Evolutionary conservation across 2,888 invertebrate genomes (phyloP).

Genomic region (Eueremaeus valkanovi): DNA sequence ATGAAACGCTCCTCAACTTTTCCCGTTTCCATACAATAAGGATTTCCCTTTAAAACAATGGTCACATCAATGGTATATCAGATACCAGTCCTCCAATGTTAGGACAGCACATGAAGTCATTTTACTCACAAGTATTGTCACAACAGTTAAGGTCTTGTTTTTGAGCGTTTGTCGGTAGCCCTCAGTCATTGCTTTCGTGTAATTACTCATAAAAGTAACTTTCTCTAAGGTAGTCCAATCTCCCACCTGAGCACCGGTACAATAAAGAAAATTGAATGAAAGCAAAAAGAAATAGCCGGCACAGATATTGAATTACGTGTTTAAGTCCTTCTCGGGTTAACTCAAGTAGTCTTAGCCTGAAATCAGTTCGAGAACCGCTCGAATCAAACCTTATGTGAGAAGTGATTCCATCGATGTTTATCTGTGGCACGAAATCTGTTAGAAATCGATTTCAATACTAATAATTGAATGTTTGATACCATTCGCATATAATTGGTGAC

Average conservation of each 20-base stretch:
- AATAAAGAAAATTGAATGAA: background rate
- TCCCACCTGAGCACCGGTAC: slow-evolving; percentile 61
- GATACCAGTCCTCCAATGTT: background rate
- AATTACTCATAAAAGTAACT: slow-evolving; percentile 68
- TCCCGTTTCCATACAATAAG: slow-evolving; percentile 74
- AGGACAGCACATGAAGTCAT: too few species aligned
- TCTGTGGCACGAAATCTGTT: slow-evolving; percentile 58
- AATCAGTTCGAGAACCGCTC: slow-evolving; percentile 66
- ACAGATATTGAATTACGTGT: slow-evolving; percentile 51
- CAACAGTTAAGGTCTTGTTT: slow-evolving; percentile 79
- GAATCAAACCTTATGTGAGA: slow-evolving; percentile 88
- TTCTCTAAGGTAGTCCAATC: slow-evolving; percentile 80
- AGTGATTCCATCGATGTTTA: slow-evolving; percentile 85
- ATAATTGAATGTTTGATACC: slow-evolving; percentile 40
- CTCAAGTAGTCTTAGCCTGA: slow-evolving; percentile 46
- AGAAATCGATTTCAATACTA: background rate
- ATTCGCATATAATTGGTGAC: slow-evolving; percentile 47
- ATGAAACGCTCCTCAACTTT: slow-evolving; percentile 69
- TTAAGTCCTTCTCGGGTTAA: slow-evolving; percentile 74
- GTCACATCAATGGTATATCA: background rate
- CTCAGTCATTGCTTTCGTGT: slow-evolving; percentile 60
- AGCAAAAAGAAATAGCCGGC: slow-evolving; percentile 1
- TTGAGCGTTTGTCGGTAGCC: slow-evolving; percentile 52
- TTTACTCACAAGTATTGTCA: slow-evolving; percentile 67
- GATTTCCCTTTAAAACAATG: slow-evolving; percentile 64